Conservation (phyloP, 2,888 invertebrate genomes). For the Leptopilina myrica region DNA sequence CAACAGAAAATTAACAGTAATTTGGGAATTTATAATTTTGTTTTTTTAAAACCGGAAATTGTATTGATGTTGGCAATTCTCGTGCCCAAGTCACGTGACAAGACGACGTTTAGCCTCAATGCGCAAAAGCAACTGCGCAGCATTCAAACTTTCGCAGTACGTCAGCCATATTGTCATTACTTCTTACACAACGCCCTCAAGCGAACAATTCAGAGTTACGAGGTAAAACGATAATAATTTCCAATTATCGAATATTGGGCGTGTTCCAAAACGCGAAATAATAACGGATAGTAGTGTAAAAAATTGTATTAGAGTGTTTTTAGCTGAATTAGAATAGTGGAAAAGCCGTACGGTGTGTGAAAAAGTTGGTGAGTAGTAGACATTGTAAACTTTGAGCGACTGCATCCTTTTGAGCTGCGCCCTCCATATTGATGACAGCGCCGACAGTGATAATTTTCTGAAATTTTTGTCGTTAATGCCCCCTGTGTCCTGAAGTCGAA, state of each 20-base stretch:
- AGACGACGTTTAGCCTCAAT: constrained; percentile 37
- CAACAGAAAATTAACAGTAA: no score
- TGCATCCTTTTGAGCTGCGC: constrained; percentile 65
- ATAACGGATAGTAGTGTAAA: constrained; percentile 45
- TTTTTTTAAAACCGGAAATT: not conserved
- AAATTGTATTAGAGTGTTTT: constrained; percentile 43
- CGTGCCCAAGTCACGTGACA: constrained; percentile 19
- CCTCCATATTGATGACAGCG: constrained; percentile 83
- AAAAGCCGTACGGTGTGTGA: not conserved
- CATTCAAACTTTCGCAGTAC: constrained; percentile 69
- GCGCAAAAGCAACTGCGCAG: constrained; percentile 69
- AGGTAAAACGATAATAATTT: constrained; percentile 68
- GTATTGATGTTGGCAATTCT: not conserved
- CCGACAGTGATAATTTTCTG: constrained; percentile 83
- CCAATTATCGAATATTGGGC: not conserved
- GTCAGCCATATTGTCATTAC: constrained; percentile 72
- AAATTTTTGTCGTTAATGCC: constrained; percentile 83
- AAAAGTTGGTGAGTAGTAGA: constrained; percentile 56
- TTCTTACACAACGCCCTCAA: constrained; percentile 80
- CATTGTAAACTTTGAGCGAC: constrained; percentile 41
- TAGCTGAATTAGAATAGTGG: constrained; percentile 41
- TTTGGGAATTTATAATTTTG: no score
- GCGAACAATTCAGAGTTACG: constrained; percentile 78
- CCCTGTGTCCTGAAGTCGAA: constrained; percentile 79
- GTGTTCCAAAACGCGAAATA: not conserved